These are phyloP conservation scores for Silvanus unidentatus DNA, from an alignment of 2,888 invertebrate genomes.

Conservation along the genomic window DNA sequence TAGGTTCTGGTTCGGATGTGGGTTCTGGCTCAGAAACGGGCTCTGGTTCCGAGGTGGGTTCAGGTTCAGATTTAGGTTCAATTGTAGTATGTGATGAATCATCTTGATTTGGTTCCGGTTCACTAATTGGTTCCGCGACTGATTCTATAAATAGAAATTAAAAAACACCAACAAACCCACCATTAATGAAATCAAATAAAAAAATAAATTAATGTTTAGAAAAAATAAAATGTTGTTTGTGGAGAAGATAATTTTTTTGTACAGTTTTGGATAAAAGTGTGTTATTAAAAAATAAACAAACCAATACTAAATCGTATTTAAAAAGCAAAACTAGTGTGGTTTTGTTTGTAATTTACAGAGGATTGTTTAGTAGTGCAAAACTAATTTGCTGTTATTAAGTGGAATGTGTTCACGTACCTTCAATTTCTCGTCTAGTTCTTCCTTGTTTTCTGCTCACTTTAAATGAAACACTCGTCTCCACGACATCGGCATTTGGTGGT, in stretches of 20 bases:
- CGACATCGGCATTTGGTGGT: constrained; percentile 54
- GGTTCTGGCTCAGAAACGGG: constrained; percentile 46
- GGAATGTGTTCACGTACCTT: constrained; percentile 16
- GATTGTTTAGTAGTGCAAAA: constrained; percentile 15
- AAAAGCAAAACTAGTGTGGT: constrained; percentile 23
- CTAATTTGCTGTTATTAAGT: constrained; percentile 8
- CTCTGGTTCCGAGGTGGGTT: constrained; percentile 44
- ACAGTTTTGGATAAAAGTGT: too few species aligned
- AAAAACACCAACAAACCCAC: too few species aligned
- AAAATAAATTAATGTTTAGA: constrained; percentile 30
- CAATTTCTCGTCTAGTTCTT: constrained; percentile 22
- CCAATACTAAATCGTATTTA: too few species aligned
- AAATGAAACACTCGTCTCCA: constrained; percentile 72
- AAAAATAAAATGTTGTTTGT: too few species aligned
- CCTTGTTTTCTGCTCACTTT: constrained; percentile 63
- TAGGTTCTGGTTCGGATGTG: constrained; percentile 44
- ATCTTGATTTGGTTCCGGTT: constrained; percentile 34
- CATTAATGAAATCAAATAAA: too few species aligned
- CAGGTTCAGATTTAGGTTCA: constrained; percentile 44
- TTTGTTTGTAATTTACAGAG: constrained; percentile 11
- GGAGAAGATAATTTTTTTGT: too few species aligned
- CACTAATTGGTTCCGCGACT: constrained; percentile 38
- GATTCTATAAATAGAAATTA: constrained; percentile 18
- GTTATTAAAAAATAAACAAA: constrained; percentile 36
- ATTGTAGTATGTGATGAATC: constrained; percentile 46